Base-by-base conservation (phyloP, 2,797 vertebrate species). In the Tragopan temminckii region DNA sequence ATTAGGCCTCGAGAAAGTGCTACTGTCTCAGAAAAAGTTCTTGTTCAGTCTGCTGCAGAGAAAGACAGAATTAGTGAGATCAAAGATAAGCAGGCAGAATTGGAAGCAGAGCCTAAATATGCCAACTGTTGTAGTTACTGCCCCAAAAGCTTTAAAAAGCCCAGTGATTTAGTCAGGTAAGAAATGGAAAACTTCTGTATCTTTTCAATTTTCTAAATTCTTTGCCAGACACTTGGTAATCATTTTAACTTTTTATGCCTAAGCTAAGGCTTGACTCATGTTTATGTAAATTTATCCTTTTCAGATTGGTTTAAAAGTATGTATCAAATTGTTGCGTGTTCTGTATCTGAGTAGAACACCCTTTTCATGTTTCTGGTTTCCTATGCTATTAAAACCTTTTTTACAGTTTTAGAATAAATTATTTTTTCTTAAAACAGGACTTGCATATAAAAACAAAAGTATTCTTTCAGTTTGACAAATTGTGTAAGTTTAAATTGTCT, bases 101-200 rank as follows among this genome's bases (percentile, higher is more conserved):
- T 99, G 72, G 98, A 99, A 96, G 98, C 98, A 0, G 99, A 99
- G 72, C 99, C 99, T 33, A 99, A 99, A 97, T 99, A 99, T 10
- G 98, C 99, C 87, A 99, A 99, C 98, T 99, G 99, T 92, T 99
- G 99, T 93, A 98, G 85, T 89, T 99, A 96, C 70, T 99, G 99
- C 80, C 99, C 99, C n/a, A 99, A 99, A 97, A 99, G 99, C 97
- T 99, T 99, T 97, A 99, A 99, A 98, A 99, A 99, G 92, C 99
- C 99, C 95, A 99, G 99, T 14, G 99, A 99, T 97, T 97, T 99
- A 6, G 98, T 99, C 95, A 99, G 99, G 99, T 99, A 97, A 97
- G 97, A 17, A 45, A 17, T 8, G 8, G 52, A 61, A 66, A 59
- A 71, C 12, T 31, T 53, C 63, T 33, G 1, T 5, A 0, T 66